A percentile compares a stretch with the other conserved stretches of the same genome.
Conservation (phyloP, 1,140 invertebrate species). For the Drosophila tsacasi region DNA sequence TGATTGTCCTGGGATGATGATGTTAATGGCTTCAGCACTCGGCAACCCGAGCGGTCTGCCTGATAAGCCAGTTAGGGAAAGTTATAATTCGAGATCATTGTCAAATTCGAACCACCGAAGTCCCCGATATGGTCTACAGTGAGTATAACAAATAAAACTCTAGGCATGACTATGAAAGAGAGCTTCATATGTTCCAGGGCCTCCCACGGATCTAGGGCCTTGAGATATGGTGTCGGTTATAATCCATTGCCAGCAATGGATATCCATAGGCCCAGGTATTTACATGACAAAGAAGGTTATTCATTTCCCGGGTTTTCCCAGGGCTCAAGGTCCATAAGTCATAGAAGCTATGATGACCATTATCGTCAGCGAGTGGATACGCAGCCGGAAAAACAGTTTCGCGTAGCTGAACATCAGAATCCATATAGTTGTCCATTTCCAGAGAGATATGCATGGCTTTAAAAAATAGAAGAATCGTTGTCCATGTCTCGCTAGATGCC, state of each 20-base stretch:
- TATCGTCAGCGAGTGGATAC: not conserved
- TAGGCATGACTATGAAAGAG: too few species aligned
- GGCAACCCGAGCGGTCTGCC: not conserved
- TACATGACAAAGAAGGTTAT: not conserved
- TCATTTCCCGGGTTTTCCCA: not conserved
- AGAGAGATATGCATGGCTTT: conserved; percentile 26
- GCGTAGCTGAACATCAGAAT: too few species aligned
- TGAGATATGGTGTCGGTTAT: conserved; percentile 5
- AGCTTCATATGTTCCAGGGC: not conserved
- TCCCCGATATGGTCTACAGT: not conserved
- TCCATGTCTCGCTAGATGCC: too few species aligned
- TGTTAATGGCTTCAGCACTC: conserved; percentile 12
- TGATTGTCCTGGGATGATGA: conserved; percentile 5
- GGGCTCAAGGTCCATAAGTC: not conserved
- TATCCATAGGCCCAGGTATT: not conserved
- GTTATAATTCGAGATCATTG: not conserved
- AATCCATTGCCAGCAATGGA: not conserved
- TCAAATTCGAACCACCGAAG: not conserved
- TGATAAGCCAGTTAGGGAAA: not conserved
- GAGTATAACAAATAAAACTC: not conserved
- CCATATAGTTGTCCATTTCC: not conserved
- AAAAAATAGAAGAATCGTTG: not conserved
- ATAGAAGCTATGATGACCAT: conserved; percentile 4
- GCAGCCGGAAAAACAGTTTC: too few species aligned
- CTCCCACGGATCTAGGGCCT: too few species aligned